Conservation (phyloP, 92 coral and sea anemone genomes). For the Epizoanthus rinbou region DNA sequence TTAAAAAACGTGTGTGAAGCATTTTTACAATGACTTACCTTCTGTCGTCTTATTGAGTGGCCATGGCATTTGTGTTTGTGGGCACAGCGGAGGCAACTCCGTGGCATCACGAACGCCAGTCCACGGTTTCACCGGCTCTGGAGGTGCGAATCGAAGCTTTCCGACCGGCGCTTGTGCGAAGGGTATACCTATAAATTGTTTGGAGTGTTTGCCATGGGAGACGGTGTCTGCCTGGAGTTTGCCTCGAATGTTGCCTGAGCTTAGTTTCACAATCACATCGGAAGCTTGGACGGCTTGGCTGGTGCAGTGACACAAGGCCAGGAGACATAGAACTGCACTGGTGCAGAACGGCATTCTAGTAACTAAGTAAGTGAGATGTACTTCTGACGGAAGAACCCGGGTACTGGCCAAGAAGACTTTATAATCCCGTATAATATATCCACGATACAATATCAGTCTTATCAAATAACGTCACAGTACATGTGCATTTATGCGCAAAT, state of each 20-base stretch:
- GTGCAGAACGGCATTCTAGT: too few relatives aligned
- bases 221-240: not conserved
- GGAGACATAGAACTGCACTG: too few relatives aligned
- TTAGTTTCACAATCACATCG: not conserved
- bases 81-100: not conserved
- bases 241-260: constrained; percentile 17
- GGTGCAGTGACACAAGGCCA: too few relatives aligned
- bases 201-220: not conserved
- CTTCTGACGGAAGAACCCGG: too few relatives aligned
- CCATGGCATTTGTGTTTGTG: constrained; percentile 5
- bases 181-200: constrained; percentile 9
- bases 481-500: too few relatives aligned
- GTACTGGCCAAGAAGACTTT: too few relatives aligned
- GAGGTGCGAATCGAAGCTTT: constrained; percentile 20
- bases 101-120: constrained; percentile 15
- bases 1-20: too few relatives aligned
- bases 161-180: constrained; percentile 3
- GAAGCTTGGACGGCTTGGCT: too few relatives aligned
- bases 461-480: too few relatives aligned
- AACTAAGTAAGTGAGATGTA: too few relatives aligned
- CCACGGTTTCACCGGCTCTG: constrained; percentile 2
- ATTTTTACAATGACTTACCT: not conserved
- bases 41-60: constrained; percentile 7
- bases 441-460: too few relatives aligned
- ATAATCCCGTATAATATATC: too few relatives aligned